These are phyloP conservation scores for Gymnogyps californianus DNA, from an alignment of 2,113 vertebrate species.

Conservation along the genomic window DNA sequence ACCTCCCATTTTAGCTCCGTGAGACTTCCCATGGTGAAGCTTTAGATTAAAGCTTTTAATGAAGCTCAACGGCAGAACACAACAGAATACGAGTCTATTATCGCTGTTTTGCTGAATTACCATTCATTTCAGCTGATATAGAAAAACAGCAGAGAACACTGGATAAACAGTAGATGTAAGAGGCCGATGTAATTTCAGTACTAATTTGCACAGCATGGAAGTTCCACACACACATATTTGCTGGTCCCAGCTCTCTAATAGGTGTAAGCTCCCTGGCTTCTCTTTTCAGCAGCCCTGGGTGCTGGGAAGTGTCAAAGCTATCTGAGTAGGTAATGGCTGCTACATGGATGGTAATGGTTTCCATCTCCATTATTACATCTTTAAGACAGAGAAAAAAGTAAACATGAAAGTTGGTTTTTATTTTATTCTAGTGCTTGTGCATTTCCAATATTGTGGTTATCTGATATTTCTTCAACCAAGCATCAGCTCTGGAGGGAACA, in stretches of 20 bases:
- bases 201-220: slow-evolving; percentile 1
- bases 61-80: neutral
- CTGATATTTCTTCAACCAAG: neutral
- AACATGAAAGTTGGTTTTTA: neutral
- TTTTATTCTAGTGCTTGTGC: neutral
- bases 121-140: neutral
- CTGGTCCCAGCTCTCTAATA: neutral
- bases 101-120: neutral
- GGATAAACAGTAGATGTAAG: neutral
- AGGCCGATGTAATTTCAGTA: neutral
- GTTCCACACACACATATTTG: neutral
- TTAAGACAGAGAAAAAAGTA: neutral
- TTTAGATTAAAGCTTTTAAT: slow-evolving; percentile 20
- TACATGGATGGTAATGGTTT: neutral
- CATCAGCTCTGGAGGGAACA: neutral
- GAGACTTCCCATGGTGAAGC: neutral
- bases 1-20: neutral
- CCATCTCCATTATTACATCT: neutral
- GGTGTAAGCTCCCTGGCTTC: neutral
- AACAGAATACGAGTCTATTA: neutral
- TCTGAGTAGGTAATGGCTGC: neutral
- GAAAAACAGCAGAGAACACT: neutral
- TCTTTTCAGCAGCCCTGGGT: neutral
- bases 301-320: neutral
- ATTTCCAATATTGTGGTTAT: neutral